phyloP scores from a whole-genome alignment of 1,140 invertebrate species.

The Paraescarpia echinospica region DNA sequence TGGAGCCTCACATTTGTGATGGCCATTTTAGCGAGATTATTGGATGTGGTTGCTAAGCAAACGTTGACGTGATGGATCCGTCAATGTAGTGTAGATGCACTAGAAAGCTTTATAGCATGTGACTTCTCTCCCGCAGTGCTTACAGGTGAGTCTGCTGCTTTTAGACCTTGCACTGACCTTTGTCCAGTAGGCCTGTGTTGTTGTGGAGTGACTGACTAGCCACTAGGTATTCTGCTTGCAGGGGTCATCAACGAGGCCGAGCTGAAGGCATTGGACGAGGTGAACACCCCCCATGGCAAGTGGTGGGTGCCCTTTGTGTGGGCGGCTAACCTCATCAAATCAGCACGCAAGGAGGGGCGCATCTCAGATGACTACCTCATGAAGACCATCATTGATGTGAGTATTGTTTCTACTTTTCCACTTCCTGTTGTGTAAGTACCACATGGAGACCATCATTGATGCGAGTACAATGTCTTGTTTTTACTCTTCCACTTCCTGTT shows the following conservation, averaged over 20 bases:
- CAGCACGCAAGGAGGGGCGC: slow-evolving; percentile 79
- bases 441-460: too few species aligned
- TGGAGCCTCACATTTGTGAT: too few species aligned
- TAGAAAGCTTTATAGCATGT: background rate
- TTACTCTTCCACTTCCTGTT: too few species aligned
- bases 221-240: slow-evolving; percentile 38
- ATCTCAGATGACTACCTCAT: slow-evolving; percentile 88
- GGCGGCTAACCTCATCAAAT: slow-evolving; percentile 86
- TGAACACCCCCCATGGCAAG: slow-evolving; percentile 79
- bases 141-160: background rate
- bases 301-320: slow-evolving; percentile 95
- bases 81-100: background rate
- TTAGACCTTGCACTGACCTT: background rate
- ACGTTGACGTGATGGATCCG: too few species aligned
- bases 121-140: background rate
- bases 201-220: background rate
- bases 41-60: too few species aligned
- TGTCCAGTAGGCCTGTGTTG: background rate
- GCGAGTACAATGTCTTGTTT: too few species aligned
- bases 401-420: background rate
- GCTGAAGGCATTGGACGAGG: slow-evolving; percentile 69
- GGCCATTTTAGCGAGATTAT: too few species aligned
- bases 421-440: background rate
- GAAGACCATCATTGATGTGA: slow-evolving; percentile 85
- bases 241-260: slow-evolving; percentile 84